These are phyloP conservation scores for Lagopus leucura DNA, from an alignment of 2,113 vertebrate species.

Conservation along the genomic window DNA sequence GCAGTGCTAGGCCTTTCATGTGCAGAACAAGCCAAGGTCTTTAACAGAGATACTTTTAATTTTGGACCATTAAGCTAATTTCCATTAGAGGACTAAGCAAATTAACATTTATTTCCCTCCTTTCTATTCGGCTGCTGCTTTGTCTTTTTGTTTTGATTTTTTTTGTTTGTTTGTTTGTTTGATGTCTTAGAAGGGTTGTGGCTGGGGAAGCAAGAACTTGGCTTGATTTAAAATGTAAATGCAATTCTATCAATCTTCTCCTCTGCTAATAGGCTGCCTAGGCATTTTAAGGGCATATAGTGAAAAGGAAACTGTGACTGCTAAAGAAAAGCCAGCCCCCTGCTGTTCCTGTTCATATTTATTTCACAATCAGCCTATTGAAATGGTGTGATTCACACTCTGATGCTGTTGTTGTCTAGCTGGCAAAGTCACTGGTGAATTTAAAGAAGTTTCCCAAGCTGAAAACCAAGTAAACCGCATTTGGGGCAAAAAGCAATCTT, in stretches of 20 bases:
- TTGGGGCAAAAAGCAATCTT: conserved; percentile 51
- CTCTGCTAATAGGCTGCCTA: conserved; percentile 38
- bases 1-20: not conserved
- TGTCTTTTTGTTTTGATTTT: conserved; percentile 28
- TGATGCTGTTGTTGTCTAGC: conserved; percentile 57
- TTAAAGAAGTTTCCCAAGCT: conserved; percentile 68
- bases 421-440: conserved; percentile 64
- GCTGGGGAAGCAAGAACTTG: conserved; percentile 41
- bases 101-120: conserved; percentile 38
- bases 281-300: conserved; percentile 71
- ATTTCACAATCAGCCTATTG: conserved; percentile 69
- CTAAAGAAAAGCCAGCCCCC: conserved; percentile 65
- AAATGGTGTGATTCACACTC: conserved; percentile 68
- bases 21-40: conserved; percentile 14
- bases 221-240: conserved; percentile 70
- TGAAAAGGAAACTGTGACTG: conserved; percentile 65
- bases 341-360: conserved; percentile 68
- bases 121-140: conserved; percentile 21
- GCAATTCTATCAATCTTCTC: conserved; percentile 64
- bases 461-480: conserved; percentile 24
- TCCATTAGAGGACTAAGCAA: conserved; percentile 41
- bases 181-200: conserved; percentile 40
- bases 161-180: conserved; percentile 46
- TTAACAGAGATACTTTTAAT: not conserved
- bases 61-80: conserved; percentile 45